Evolutionary conservation across 2,113 vertebrate genomes (phyloP), one percentile per base, ranked within the genome.

Genomic region (Gavia stellata): DNA sequence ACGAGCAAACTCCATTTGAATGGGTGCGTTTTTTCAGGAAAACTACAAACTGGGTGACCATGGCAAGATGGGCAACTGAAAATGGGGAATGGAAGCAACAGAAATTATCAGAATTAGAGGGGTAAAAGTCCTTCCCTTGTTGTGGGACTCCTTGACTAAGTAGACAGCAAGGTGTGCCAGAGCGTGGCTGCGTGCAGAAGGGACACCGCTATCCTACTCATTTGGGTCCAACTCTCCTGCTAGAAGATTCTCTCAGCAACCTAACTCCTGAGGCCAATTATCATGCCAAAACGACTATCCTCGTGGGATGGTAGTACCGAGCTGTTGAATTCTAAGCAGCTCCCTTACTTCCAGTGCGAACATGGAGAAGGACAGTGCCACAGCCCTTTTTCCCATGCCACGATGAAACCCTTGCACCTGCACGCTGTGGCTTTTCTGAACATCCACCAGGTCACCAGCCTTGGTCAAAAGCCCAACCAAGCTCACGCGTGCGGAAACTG

Each of bases 401-500:
- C 1, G 4, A 55, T 3, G 19, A 59, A 70, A 42, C 17, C 38
- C 10, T 81, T 65, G 25, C 33, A 50, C 8, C 33, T 36, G 2
- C 7, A 3, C 74, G 50, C 25, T 13, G 5, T 36, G 55, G 38
- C 34, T 81, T 90, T 77, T 66, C 62, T 72, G 47, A 95, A 24
- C 28, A 50, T 12, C 34, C 61, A 82, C 18, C 47, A 45, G 17
- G 20, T 71, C 21, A 21, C 12, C n/a, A 63, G 28, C 24, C 56
- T 66, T 38, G 24, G 44, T 42, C 1, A 2, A 81, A 90, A 80
- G 44, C 34, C 28, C 53, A 74, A 8, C 17, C 33, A n/a, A 42
- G 21, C 17, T 55, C 9, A 13, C 3, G 14, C 2, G 0, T 17
- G 13, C 0, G 2, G 59, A 28, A 88, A 40, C 21, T 29, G 26